Evolutionary conservation across 2,888 invertebrate species (phyloP).

Genomic region (Amphipoea lucens): DNA sequence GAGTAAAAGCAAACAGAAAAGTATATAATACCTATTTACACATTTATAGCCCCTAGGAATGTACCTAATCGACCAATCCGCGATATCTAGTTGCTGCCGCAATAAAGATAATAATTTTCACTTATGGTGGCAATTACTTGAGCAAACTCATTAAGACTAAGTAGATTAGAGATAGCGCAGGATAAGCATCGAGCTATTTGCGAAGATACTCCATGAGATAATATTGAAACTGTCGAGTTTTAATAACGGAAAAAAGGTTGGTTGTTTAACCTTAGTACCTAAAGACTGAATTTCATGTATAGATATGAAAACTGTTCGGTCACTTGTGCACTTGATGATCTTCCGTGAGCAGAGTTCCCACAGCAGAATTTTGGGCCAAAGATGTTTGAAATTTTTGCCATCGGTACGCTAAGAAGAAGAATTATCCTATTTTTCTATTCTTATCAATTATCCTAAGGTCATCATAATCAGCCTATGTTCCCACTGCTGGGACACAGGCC

Average conservation of each 20-base stretch:
- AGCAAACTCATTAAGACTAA: conserved; percentile 46
- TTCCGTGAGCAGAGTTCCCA: too few species aligned
- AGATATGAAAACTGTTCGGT: too few species aligned
- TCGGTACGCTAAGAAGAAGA: too few species aligned
- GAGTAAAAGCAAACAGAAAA: conserved; percentile 1
- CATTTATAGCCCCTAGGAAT: background rate
- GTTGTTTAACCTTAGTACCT: background rate
- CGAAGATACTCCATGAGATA: conserved; percentile 26
- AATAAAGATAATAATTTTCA: conserved; percentile 55
- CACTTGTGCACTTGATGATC: too few species aligned
- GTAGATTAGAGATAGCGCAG: conserved; percentile 47
- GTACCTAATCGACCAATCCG: conserved; percentile 16
- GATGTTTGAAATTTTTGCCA: too few species aligned
- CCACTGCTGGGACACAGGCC: background rate
- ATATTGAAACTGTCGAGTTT: conserved; percentile 28
- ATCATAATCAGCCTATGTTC: background rate
- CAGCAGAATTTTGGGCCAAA: too few species aligned
- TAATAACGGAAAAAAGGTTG: background rate
- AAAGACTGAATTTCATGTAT: background rate
- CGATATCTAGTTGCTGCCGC: conserved; percentile 8
- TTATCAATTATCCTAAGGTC: background rate
- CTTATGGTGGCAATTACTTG: conserved; percentile 43
- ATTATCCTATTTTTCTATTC: background rate
- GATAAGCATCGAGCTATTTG: conserved; percentile 53
- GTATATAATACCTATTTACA: background rate